These are phyloP conservation scores for Molothrus ater DNA, from an alignment of 2,797 vertebrate species.

Conservation along the genomic window DNA sequence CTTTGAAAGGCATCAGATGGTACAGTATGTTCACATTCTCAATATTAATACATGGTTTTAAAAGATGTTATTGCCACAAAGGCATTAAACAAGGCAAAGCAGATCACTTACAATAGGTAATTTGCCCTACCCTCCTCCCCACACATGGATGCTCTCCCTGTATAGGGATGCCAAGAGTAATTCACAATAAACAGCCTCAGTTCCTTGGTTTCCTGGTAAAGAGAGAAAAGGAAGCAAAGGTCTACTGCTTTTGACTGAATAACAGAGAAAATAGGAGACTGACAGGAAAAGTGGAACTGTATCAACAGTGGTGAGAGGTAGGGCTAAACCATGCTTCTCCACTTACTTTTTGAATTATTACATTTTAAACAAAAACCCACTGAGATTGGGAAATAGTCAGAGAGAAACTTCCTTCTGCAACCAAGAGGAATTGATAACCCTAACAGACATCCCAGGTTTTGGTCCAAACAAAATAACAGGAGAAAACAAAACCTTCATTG, in stretches of 20 bases:
- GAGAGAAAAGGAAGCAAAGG: background rate
- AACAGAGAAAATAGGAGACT: background rate
- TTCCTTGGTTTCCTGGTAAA: background rate
- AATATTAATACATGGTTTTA: background rate
- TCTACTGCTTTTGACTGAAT: background rate
- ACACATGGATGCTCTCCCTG: background rate
- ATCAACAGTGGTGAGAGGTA: background rate
- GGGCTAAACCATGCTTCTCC: background rate
- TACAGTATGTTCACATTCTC: background rate
- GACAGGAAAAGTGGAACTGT: background rate
- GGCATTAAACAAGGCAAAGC: background rate
- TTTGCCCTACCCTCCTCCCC: background rate
- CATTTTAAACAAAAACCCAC: background rate
- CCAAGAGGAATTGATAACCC: background rate
- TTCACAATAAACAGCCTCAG: background rate
- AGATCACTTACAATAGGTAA: background rate
- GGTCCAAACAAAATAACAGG: background rate
- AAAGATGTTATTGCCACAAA: background rate
- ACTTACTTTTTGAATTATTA: background rate
- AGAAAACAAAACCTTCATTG: background rate
- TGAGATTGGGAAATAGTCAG: background rate
- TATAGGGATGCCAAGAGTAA: background rate
- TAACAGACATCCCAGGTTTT: background rate
- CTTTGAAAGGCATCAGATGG: background rate
- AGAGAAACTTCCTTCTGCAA: conserved; percentile 30